Evolutionary conservation across 2,113 vertebrate species (phyloP).

Genomic region (Struthio camelus): DNA sequence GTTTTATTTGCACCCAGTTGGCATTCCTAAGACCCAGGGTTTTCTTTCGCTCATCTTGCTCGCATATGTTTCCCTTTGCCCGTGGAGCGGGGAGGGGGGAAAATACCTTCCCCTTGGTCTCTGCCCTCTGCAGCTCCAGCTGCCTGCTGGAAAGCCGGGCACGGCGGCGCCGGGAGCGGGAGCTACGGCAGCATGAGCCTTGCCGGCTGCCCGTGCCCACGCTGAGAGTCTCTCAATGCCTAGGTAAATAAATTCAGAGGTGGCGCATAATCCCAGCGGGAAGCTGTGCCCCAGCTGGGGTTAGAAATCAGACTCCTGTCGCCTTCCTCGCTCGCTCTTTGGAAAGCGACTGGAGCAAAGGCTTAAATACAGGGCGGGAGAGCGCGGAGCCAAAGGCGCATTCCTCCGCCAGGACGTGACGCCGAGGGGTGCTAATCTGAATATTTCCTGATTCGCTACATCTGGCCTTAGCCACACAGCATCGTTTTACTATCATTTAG

Average conservation of each 20-base stretch:
- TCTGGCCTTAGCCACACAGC: background rate
- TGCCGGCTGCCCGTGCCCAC: too few species aligned
- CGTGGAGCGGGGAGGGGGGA: background rate
- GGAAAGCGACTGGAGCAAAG: too few species aligned
- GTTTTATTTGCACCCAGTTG: slow-evolving; percentile 22
- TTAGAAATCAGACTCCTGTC: too few species aligned
- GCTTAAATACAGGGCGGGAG: background rate
- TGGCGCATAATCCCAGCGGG: too few species aligned
- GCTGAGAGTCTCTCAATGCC: too few species aligned
- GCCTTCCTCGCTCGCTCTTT: too few species aligned
- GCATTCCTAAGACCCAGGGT: background rate
- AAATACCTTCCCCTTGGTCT: background rate
- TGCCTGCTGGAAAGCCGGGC: background rate
- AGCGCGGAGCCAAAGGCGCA: background rate
- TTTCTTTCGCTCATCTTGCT: background rate
- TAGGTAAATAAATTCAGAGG: too few species aligned
- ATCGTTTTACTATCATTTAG: background rate
- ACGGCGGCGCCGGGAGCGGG: rapidly evolving
- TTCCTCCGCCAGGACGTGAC: background rate
- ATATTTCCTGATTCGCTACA: background rate
- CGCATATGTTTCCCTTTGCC: background rate
- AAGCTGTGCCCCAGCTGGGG: too few species aligned
- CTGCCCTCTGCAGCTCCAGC: background rate
- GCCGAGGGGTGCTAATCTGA: background rate
- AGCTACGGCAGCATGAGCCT: too few species aligned